Percentiles rank a stretch among this genome's conserved stretches.
Conservation (phyloP, 2,888 invertebrate species). For the Stegana nigrithorax region DNA sequence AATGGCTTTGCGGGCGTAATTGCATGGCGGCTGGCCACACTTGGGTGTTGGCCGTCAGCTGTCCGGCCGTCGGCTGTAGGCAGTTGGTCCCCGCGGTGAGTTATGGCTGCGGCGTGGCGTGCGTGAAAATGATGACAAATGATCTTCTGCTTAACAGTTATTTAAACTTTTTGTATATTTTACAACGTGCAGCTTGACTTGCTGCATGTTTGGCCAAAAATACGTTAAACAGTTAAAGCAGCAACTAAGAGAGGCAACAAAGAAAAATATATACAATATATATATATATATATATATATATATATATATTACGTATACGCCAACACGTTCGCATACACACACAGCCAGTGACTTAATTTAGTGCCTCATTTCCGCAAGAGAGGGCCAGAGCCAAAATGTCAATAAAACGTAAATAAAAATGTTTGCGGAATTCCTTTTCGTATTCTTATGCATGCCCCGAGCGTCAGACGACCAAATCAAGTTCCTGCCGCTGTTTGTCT, state of each 20-base stretch:
- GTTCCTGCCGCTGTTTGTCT: too few relatives aligned
- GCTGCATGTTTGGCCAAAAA: background rate
- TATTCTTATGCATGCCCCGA: too few relatives aligned
- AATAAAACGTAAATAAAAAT: background rate
- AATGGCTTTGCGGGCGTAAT: background rate
- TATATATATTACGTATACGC: background rate
- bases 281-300: too few relatives aligned
- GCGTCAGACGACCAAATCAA: too few relatives aligned
- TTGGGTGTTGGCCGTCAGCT: too few relatives aligned
- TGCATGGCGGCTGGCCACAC: too few relatives aligned
- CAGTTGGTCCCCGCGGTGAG: background rate
- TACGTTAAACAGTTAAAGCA: too few relatives aligned
- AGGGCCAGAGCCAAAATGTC: background rate
- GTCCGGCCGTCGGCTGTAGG: too few relatives aligned
- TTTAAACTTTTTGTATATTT: background rate
- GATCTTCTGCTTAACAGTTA: slow-evolving; percentile 24
- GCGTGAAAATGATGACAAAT: slow-evolving; percentile 50
- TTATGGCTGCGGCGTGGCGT: background rate
- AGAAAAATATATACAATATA: too few relatives aligned
- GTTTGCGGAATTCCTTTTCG: too few relatives aligned
- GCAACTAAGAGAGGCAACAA: too few relatives aligned
- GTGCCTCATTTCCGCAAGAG: background rate
- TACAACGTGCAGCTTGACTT: slow-evolving; percentile 22
- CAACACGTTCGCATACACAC: too few relatives aligned
- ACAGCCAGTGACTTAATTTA: background rate